These are phyloP conservation scores for Gandaritis pyraliata DNA, from an alignment of 2,888 invertebrate species.

Conservation along the genomic window DNA sequence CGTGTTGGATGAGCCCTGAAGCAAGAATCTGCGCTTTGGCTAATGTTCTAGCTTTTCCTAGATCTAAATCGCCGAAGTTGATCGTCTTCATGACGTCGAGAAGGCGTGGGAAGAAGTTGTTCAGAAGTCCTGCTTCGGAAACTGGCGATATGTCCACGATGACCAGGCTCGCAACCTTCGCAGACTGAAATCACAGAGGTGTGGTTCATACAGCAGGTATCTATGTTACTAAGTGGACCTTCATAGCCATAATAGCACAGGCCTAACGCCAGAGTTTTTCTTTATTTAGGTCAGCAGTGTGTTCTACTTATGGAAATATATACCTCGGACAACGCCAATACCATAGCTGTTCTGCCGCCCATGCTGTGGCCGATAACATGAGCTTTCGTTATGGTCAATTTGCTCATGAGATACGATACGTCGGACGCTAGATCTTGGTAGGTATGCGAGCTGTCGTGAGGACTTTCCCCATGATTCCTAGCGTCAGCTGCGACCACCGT, in stretches of 20 bases:
- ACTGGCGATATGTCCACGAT: conserved; percentile 89
- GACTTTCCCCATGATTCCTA: conserved; percentile 97
- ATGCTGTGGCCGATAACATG: conserved; percentile 93
- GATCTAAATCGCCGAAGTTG: conserved; percentile 77
- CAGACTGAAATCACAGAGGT: conserved; percentile 67
- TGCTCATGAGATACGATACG: conserved; percentile 84
- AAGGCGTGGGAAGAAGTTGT: conserved; percentile 80
- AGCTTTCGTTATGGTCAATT: conserved; percentile 71
- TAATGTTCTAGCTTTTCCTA: conserved; percentile 84
- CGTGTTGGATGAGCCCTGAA: conserved; percentile 48
- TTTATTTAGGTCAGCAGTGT: too few relatives aligned
- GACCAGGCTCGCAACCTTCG: conserved; percentile 84
- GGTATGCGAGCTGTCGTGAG: conserved; percentile 89
- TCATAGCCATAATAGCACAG: too few relatives aligned
- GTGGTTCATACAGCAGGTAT: background rate
- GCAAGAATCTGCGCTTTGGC: conserved; percentile 55
- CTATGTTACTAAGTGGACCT: background rate
- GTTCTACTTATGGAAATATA: background rate
- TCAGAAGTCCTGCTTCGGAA: conserved; percentile 76
- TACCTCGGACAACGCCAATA: conserved; percentile 50
- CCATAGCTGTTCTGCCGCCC: conserved; percentile 97
- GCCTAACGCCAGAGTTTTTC: too few relatives aligned
- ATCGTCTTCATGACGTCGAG: conserved; percentile 84
- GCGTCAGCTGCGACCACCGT: conserved; percentile 94
- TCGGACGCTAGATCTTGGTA: conserved; percentile 89